Base-by-base conservation (phyloP, 2,888 invertebrate genomes). In the Aproaerema taeniolella region DNA sequence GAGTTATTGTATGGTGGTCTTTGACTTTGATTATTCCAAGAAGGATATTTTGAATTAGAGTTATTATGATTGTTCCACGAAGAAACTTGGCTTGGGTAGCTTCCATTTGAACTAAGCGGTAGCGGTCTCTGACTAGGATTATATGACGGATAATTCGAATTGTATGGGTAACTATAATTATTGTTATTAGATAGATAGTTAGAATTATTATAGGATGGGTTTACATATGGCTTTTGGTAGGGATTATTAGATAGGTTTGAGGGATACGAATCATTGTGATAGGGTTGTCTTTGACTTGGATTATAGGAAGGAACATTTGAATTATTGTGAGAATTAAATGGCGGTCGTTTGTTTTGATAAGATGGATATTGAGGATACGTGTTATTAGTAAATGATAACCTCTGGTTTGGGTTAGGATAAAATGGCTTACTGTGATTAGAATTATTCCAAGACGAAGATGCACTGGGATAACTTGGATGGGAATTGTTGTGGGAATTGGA, bases 291-390 rank as follows among this genome's bases (percentile, higher is more conserved):
- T 28, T 28, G 28, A 9, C 10, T 28, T 3, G 10, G 10, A n/a
- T 28, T 9, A 28, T 28, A 20, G 20, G 20, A 6, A 6, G 20
- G 20, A 20, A 6, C 4, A 7, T 20, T 12, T 31, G 7, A 30
- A 30, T 36, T 14, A n/a, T n/a, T n/a, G n/a, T n/a, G n/a, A n/a
- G n/a, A n/a, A n/a, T n/a, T n/a, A n/a, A 36, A 30, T 39, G 17
- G 35, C n/a, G 41, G 36, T 14, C 10, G 24, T 36, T 41, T 31
- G 15, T n/a, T 41, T 28, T 36, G 42, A 46, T 63, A 55, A 9
- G 61, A 51, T 11, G 61, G 38, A 29, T 12, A 34, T 24, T 39
- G 20, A 1, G 17, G 30, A 11, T 13, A 13, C 30, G 24, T 11
- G 30, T 40, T 40, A 4, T 11, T 26, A 39, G 10, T 16, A 31